Conservation (phyloP, 2,113 vertebrate genomes). For the Oophaga pumilio region DNA sequence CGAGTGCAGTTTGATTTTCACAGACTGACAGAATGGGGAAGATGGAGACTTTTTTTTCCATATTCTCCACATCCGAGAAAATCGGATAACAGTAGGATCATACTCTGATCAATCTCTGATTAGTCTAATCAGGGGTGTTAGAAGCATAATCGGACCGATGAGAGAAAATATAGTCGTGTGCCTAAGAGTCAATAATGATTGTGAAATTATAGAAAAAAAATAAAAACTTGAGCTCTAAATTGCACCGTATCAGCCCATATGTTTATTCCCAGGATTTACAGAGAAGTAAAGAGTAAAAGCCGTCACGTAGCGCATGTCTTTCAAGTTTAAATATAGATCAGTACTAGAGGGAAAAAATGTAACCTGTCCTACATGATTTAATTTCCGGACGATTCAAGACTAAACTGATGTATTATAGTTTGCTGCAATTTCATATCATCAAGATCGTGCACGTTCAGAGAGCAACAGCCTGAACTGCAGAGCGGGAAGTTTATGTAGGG, state of each 20-base stretch:
- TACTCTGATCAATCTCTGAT: too few relatives aligned
- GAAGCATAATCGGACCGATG: too few relatives aligned
- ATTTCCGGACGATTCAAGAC: slow-evolving; percentile 9
- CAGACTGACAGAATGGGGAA: too few relatives aligned
- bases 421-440: neutral
- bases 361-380: neutral
- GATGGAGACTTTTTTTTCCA: too few relatives aligned
- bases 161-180: too few relatives aligned
- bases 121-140: too few relatives aligned
- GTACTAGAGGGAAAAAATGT: neutral
- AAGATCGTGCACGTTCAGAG: slow-evolving; percentile 26
- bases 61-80: too few relatives aligned
- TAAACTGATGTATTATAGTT: neutral
- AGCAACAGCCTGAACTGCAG: neutral
- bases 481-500: slow-evolving; percentile 13
- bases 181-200: neutral
- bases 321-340: neutral
- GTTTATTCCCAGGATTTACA: neutral
- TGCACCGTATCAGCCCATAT: neutral
- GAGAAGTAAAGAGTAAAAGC: neutral
- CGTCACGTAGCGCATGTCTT: neutral
- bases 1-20: too few relatives aligned
- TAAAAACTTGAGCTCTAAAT: neutral
- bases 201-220: neutral
- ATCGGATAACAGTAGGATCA: too few relatives aligned